These are phyloP conservation scores for Teleogryllus occipitalis DNA, from an alignment of 1,140 invertebrate species.

Conservation along the genomic window DNA sequence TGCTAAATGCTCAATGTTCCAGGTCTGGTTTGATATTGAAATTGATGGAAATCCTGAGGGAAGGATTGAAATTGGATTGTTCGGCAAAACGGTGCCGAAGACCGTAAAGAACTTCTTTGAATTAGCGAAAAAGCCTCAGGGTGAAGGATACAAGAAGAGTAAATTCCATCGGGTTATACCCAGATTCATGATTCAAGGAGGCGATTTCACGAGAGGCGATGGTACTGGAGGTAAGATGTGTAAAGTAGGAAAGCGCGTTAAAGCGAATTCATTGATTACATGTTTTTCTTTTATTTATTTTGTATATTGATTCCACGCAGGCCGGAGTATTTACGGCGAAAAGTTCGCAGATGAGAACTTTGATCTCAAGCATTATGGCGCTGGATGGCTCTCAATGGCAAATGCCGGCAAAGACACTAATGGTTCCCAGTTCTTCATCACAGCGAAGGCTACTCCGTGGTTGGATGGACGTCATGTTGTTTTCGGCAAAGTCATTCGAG, in stretches of 20 bases:
- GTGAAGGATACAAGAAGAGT: slow-evolving; percentile 80
- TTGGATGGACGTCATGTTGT: slow-evolving; percentile 87
- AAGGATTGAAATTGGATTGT: slow-evolving; percentile 83
- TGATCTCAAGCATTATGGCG: too few relatives aligned
- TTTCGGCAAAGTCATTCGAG: slow-evolving; percentile 74
- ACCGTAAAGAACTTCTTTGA: slow-evolving; percentile 88
- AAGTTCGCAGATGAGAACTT: too few relatives aligned
- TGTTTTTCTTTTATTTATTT: not conserved
- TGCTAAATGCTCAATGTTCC: slow-evolving; percentile 26
- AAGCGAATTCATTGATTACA: too few relatives aligned
- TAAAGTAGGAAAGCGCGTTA: not conserved
- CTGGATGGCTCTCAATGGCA: too few relatives aligned
- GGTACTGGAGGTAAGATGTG: slow-evolving; percentile 70
- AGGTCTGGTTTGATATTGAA: slow-evolving; percentile 92
- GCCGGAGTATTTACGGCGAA: too few relatives aligned
- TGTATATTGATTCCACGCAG: not conserved
- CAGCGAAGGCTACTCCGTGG: slow-evolving; percentile 80
- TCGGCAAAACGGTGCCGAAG: slow-evolving; percentile 92
- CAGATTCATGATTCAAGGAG: slow-evolving; percentile 94
- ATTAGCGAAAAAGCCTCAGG: slow-evolving; percentile 64
- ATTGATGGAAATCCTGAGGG: slow-evolving; percentile 73
- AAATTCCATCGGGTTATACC: slow-evolving; percentile 89
- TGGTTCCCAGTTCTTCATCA: slow-evolving; percentile 96
- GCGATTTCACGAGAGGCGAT: slow-evolving; percentile 87
- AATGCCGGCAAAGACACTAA: slow-evolving; percentile 44